Percentiles rank a stretch among this genome's conserved stretches.
Evolutionary conservation across 92 coral and sea anemone genomes (phyloP).

Genomic region (Hydrozoanthus gracilis): DNA sequence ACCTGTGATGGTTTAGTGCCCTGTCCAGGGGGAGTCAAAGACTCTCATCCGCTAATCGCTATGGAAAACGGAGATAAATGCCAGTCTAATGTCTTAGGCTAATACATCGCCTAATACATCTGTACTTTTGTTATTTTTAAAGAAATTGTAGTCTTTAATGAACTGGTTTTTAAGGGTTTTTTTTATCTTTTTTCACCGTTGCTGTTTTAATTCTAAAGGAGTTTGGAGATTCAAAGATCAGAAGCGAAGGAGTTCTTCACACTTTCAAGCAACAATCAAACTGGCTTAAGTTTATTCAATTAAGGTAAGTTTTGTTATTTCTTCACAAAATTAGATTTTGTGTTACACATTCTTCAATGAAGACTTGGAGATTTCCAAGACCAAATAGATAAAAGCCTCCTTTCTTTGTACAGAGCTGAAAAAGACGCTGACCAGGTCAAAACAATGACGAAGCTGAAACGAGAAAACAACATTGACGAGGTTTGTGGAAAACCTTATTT

Average conservation of each 20-base stretch:
- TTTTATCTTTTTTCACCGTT: background rate
- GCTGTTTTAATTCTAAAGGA: constrained; percentile 58
- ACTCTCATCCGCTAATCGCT: no score
- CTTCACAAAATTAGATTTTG: no score
- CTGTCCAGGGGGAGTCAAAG: no score
- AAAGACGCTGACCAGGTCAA: constrained; percentile 84
- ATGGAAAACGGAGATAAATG: no score
- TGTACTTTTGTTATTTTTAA: no score
- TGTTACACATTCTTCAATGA: no score
- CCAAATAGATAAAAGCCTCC: no score
- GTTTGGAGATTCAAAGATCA: constrained; percentile 87
- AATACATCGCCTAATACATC: no score
- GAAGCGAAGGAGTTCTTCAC: constrained; percentile 87
- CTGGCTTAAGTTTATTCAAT: constrained; percentile 84
- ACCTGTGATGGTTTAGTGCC: no score
- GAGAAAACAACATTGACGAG: constrained; percentile 93
- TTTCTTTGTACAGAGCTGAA: constrained; percentile 69
- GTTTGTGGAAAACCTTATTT: constrained; percentile 43
- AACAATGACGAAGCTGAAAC: constrained; percentile 90
- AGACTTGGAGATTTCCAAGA: no score
- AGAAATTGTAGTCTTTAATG: background rate
- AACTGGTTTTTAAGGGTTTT: no score
- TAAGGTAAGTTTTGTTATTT: constrained; percentile 58
- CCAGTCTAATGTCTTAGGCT: no score
- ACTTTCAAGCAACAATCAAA: constrained; percentile 94